Evolutionary conservation across 2,797 vertebrate genomes (phyloP), one percentile per base, ranked within the genome.

Genomic region (Triplophysa yarkandensis): DNA sequence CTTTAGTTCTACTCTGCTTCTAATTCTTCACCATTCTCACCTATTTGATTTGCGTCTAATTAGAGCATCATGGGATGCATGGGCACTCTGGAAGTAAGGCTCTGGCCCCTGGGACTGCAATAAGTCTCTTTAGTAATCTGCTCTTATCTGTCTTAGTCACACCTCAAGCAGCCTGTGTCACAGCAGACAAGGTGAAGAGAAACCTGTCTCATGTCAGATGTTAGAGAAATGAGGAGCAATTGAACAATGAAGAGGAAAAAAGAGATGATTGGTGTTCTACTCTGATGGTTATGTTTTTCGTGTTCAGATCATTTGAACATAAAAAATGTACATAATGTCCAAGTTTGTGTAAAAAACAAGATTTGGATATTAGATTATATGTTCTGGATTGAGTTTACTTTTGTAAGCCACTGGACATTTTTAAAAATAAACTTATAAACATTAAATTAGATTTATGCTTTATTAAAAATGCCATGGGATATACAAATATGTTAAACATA

Each of bases 1-100:
- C 52, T 74, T 44, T 57, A 64, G 75, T 82, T 78, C 69, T 66
- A 64, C 68, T 62, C 48, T 74, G 79, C 82, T 74, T 76, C 81
- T 54, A 71, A 81, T 78, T 74, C 76, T 76, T 52, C 83, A 82
- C 78, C 60, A 83, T 81, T 81, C 61, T 75, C 81, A 76, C 66
- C 80, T 85, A 87, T 90, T 87, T 86, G 81, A 74, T 73, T 81
- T 78, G 82, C 77, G 77, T 81, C 74, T 88, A 88, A 90, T 92
- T 90, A 87, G 76, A 83, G 78, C 82, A 76, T 83, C 80, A 83
- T 85, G 58, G 48, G 63, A 60, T 62, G 87, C 88, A 86, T 85
- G 81, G 79, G 83, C 80, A 28, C 61, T 85, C 81, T 70, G 78
- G 73, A 77, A 60, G 85, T 82, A 85, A 85, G 74, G 73, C 25